These are phyloP conservation scores for Capitella teleta DNA, from an alignment of 1,140 invertebrate genomes.

Conservation along the genomic window DNA sequence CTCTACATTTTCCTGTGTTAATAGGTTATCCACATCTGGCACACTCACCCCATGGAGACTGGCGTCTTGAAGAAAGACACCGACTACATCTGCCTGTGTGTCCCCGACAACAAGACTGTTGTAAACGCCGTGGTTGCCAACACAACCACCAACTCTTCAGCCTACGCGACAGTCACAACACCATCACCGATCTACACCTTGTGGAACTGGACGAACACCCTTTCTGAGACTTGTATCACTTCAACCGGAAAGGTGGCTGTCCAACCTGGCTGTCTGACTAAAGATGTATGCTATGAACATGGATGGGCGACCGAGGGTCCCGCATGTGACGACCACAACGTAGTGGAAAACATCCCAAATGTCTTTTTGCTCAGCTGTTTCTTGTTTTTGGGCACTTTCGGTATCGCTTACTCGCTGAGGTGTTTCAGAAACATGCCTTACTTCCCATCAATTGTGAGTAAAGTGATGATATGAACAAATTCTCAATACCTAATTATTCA, in stretches of 20 bases:
- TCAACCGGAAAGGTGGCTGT: conserved; percentile 15
- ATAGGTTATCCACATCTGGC: conserved; percentile 15
- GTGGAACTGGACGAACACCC: not conserved
- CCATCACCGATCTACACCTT: not conserved
- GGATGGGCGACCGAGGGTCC: conserved; percentile 10
- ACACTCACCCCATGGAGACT: conserved; percentile 13
- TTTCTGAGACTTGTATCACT: conserved; percentile 3
- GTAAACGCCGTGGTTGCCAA: not conserved
- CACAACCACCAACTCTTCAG: not conserved
- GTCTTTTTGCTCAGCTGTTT: conserved; percentile 38
- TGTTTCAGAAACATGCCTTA: conserved; percentile 9
- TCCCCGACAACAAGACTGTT: not conserved
- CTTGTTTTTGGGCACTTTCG: conserved; percentile 37
- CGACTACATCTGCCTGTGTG: conserved; percentile 1
- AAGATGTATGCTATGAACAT: conserved; percentile 6
- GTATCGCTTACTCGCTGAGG: conserved; percentile 24
- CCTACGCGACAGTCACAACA: not conserved
- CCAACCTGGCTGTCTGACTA: conserved; percentile 21
- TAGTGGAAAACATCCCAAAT: conserved; percentile 16
- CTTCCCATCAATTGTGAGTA: conserved; percentile 12
- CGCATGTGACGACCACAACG: conserved; percentile 12
- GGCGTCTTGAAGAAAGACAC: not conserved
- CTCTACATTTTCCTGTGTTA: too few relatives aligned
- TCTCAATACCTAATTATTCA: too few relatives aligned
- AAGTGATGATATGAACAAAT: too few relatives aligned